Evolutionary conservation across 1,140 invertebrate genomes (phyloP).

Genomic region (Formica selysi): DNA sequence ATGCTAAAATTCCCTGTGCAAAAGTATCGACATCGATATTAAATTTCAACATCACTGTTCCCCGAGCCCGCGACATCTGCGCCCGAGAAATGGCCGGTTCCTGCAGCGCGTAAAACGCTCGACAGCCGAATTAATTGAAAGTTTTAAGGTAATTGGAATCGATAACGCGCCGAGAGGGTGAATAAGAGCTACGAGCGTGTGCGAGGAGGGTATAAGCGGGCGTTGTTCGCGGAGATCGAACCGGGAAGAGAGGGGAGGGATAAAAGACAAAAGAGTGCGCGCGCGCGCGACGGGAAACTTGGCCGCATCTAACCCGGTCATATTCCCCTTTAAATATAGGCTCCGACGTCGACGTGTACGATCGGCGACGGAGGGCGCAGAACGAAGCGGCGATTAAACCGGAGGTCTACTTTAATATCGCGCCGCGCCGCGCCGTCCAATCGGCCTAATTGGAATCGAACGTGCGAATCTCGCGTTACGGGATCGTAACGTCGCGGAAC

Average conservation of each 20-base stretch:
- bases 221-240: constrained; percentile 17
- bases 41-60: constrained; percentile 61
- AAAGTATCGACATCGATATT: constrained; percentile 51
- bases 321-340: constrained; percentile 54
- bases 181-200: constrained; percentile 67
- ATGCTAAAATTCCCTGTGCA: background rate
- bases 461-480: constrained; percentile 59
- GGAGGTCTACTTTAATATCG: constrained; percentile 71
- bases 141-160: constrained; percentile 83
- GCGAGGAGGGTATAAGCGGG: constrained; percentile 14
- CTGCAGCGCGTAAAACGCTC: constrained; percentile 70
- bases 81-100: constrained; percentile 68
- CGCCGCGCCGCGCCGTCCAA: constrained; percentile 51
- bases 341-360: constrained; percentile 29
- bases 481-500: constrained; percentile 20
- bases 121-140: constrained; percentile 84
- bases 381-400: constrained; percentile 45
- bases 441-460: constrained; percentile 74
- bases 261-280: constrained; percentile 44
- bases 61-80: constrained; percentile 68
- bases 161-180: constrained; percentile 76
- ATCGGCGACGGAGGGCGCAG: background rate
- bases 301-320: constrained; percentile 49
- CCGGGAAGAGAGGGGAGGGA: background rate
- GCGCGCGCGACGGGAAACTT: constrained; percentile 1